These are phyloP conservation scores for Laticauda laticaudata DNA, from an alignment of 2,113 vertebrate genomes.

Conservation along the genomic window DNA sequence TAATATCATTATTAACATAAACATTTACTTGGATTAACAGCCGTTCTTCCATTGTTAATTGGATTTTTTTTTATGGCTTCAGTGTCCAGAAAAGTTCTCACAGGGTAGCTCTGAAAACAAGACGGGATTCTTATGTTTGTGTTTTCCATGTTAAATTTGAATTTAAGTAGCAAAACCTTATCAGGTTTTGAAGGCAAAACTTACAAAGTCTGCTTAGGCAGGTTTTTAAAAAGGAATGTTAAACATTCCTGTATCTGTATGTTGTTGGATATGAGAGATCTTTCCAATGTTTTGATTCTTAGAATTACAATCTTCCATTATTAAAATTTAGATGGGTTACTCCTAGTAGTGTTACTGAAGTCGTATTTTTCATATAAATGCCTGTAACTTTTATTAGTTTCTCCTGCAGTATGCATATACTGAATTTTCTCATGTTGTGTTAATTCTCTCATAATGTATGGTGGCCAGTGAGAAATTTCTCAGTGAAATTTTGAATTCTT, in stretches of 20 bases:
- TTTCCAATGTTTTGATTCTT: neutral
- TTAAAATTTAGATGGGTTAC: neutral
- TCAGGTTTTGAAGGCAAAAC: too few species aligned
- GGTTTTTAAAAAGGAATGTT: neutral
- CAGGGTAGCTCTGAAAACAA: neutral
- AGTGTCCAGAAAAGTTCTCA: neutral
- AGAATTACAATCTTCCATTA: neutral
- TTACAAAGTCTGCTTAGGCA: neutral
- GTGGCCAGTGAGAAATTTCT: neutral
- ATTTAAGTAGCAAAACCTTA: neutral
- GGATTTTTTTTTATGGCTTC: neutral
- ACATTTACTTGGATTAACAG: constrained; percentile 15
- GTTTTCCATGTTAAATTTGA: neutral
- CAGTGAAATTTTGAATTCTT: neutral
- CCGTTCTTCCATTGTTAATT: constrained; percentile 19
- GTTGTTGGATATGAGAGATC: neutral
- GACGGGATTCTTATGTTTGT: neutral
- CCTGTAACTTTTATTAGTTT: neutral
- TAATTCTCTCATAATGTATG: neutral
- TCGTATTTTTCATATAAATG: neutral
- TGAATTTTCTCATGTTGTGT: neutral
- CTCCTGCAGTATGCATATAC: neutral
- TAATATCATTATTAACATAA: neutral
- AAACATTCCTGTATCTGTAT: neutral
- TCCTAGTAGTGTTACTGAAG: neutral